Evolutionary conservation across 2,888 invertebrate genomes (phyloP), one percentile per base, ranked within the genome.

Genomic region (Mellilla xanthometata): DNA sequence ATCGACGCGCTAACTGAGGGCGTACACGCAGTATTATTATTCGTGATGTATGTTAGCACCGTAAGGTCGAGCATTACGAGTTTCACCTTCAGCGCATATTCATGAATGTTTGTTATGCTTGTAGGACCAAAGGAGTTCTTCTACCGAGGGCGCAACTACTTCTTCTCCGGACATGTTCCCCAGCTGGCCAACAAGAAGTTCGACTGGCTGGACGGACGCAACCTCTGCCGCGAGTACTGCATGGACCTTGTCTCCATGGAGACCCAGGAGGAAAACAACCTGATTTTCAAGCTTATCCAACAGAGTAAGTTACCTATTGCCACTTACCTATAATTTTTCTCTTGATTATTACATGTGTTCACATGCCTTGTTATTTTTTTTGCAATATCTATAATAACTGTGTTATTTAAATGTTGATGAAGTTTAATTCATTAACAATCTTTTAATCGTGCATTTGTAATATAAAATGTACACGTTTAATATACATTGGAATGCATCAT

Each of bases 211-310:
- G 97, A 97, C 66, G 97, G 96, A 13, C 94, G 97, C 66, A 97
- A 97, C 82, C 92, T 96, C 68, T 97, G 97, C 90, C 92, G 97
- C 58, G 96, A 96, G 79, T 96, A 96, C 84, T 97, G 97, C 84
- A 97, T 97, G 97, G 97, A 97, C 82, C 92, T 96, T 62, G 94
- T 97, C 33, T 95, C 96, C 11, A 91, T 97, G 80, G 97, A 97
- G 81, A 95, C 95, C 7, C 96, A 96, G 82, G 96, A 96, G 76
- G 96, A 97, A 80, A 96, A 97, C 76, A 96, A 96, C 82, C 93
- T 96, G 68, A 93, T 96, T 81, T 96, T 95, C 93, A 94, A 94
- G 81, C 92, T 96, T 29, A 96, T 96, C 59, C 95, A 96, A 81
- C 95, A 95, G 81, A 95, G 95, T 95, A 76, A 91, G 60, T 57